phyloP scores from a whole-genome alignment of 1,140 invertebrate species.

The Eriocheir sinensis region DNA sequence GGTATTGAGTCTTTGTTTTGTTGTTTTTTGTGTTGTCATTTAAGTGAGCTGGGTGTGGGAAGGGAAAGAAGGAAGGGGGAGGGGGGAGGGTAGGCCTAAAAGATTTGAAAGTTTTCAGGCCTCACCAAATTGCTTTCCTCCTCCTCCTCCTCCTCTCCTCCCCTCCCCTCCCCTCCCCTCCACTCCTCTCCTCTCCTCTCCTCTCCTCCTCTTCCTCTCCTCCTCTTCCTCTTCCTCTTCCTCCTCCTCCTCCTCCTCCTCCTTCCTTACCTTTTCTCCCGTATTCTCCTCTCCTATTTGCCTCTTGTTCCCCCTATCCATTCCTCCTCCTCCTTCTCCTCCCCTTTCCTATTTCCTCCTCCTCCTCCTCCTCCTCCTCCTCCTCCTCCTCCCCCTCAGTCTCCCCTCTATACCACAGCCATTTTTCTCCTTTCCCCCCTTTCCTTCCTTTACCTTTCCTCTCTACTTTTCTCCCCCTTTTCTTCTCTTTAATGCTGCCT shows the following conservation, averaged over 20 bases:
- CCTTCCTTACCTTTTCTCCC: too few relatives aligned
- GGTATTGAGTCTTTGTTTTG: not conserved
- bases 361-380: too few relatives aligned
- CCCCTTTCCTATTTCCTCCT: too few relatives aligned
- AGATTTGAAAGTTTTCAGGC: slow-evolving; percentile 6
- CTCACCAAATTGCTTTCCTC: not conserved
- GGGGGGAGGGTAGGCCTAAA: not conserved
- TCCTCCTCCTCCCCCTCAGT: not conserved
- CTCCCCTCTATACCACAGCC: too few relatives aligned
- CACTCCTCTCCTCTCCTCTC: too few relatives aligned
- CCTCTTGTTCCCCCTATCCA: not conserved
- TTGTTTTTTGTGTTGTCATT: slow-evolving; percentile 26
- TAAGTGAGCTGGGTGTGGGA: not conserved
- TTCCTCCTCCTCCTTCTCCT: not conserved
- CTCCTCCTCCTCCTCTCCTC: not conserved
- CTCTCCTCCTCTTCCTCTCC: not conserved
- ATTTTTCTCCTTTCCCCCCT: not conserved
- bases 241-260: too few relatives aligned
- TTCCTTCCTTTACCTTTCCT: too few relatives aligned
- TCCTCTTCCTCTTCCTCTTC: not conserved
- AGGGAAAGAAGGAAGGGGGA: too few relatives aligned
- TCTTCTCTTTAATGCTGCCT: not conserved
- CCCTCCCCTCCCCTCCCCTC: too few relatives aligned
- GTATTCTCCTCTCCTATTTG: too few relatives aligned
- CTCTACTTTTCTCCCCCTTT: too few relatives aligned